Base-by-base conservation (phyloP, 2,113 vertebrate genomes). In the Rhabdornis inornatus region DNA sequence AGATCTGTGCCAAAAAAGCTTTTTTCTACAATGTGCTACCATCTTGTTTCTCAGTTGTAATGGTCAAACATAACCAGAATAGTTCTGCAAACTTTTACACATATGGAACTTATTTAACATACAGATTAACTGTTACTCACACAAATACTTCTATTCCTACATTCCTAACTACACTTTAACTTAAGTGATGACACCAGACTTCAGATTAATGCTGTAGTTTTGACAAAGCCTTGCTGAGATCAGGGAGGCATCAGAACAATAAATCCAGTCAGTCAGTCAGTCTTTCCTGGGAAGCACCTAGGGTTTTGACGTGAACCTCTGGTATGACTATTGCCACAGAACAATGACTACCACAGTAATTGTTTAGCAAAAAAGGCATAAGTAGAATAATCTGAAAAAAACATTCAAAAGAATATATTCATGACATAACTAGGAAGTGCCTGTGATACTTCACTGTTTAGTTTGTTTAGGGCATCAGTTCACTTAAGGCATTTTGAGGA, bases 41-140 rank as follows among this genome's bases (percentile, higher is more conserved):
- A 12, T 42, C 35, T 74, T 79, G 37, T 72, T 93, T 92, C 45
- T 57, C 65, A 49, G 4, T 28, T 1, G 1, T 57, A 45, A 35
- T 57, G 44, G 92, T 85, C 45, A 94, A 89, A 92, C n/a, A 40
- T 37, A 89, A 50, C 16, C 56, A 78, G 92, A 83, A 57, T 12
- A 85, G 53, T 69, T 80, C 69, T 85, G 40, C 53, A 91, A 87
- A 85, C 59, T 82, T 66, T 91, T 63, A 57, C 11, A 9, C 72
- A 35, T 6, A 39, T 23, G 33, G 30, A 77, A 39, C 25, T 65
- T 56, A 35, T 10, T 69, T 44, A 92, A 76, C 37, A 39, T 27
- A 76, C 2, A 59, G 53, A 33, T 69, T 69, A 89, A 92, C 17
- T 68, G 31, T 53, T 83, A 50, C 11, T 85, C 33, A 63, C n/a